phyloP scores from a whole-genome alignment of 2,113 vertebrate genomes.

The Salminus brasiliensis region DNA sequence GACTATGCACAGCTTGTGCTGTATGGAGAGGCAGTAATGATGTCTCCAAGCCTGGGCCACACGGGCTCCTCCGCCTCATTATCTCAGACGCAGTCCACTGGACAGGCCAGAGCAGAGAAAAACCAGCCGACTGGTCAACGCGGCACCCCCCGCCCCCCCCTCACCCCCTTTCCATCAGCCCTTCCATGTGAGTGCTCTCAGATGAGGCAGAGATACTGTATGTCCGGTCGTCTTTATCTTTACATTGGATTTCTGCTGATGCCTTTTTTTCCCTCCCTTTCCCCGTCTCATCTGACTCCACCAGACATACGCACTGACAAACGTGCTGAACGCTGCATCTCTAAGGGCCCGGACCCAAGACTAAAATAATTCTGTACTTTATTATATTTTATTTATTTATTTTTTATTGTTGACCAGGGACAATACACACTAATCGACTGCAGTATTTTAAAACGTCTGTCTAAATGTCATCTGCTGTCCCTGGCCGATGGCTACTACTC shows the following conservation, averaged over 20 bases:
- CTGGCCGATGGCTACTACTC: no score
- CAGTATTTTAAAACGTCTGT: not conserved
- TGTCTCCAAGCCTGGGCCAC: constrained; percentile 21
- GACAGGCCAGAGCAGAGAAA: constrained; percentile 11
- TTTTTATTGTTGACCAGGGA: no score
- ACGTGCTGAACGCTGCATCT: constrained; percentile 6
- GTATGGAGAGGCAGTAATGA: constrained; percentile 48
- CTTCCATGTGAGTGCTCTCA: not conserved
- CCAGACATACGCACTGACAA: not conserved
- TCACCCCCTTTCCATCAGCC: not conserved
- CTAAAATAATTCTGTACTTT: not conserved
- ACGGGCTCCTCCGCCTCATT: constrained; percentile 31
- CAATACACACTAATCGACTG: no score
- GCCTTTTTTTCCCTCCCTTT: not conserved
- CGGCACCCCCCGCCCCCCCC: not conserved
- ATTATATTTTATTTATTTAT: not conserved
- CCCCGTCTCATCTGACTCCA: constrained; percentile 2
- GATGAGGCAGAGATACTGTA: not conserved
- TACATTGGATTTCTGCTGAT: not conserved
- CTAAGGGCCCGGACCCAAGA: not conserved
- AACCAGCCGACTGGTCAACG: not conserved
- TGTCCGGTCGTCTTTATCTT: not conserved
- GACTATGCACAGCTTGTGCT: constrained; percentile 22
- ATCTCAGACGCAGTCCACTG: constrained; percentile 36
- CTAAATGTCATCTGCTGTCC: not conserved